Percentiles rank a stretch among this genome's conserved stretches.
Conservation (phyloP, 2,113 vertebrate genomes). For the Phoenicopterus ruber region DNA sequence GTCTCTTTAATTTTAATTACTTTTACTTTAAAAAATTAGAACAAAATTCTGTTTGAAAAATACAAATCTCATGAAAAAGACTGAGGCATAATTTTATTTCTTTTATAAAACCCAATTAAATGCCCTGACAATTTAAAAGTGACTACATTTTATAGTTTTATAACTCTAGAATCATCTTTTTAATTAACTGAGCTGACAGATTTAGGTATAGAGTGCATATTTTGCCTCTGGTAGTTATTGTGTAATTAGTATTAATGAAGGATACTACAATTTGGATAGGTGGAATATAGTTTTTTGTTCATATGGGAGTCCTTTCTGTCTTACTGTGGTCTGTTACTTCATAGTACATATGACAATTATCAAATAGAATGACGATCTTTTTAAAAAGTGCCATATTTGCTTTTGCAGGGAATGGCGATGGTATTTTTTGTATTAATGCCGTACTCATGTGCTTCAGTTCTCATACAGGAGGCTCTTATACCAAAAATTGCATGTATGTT, state of each 20-base stretch:
- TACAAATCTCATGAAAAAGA: slow-evolving; percentile 46
- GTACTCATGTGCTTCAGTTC: not conserved
- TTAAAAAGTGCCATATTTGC: not conserved
- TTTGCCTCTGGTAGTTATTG: slow-evolving; percentile 81
- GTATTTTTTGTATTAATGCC: not conserved
- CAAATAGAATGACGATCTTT: not conserved
- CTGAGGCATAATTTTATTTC: slow-evolving; percentile 40
- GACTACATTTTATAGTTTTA: slow-evolving; percentile 82
- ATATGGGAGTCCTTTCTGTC: not conserved
- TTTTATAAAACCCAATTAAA: slow-evolving; percentile 58
- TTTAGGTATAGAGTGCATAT: slow-evolving; percentile 82
- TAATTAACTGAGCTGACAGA: slow-evolving; percentile 87
- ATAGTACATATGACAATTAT: not conserved
- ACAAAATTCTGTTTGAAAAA: slow-evolving; percentile 56
- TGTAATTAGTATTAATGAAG: slow-evolving; percentile 86
- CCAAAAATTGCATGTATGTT: not conserved
- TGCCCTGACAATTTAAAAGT: slow-evolving; percentile 41
- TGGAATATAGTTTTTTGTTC: slow-evolving; percentile 68
- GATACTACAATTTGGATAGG: slow-evolving; percentile 79
- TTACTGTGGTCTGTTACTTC: not conserved
- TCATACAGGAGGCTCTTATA: not conserved
- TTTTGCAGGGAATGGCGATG: not conserved
- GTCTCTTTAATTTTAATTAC: slow-evolving; percentile 31
- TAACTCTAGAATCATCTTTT: slow-evolving; percentile 85
- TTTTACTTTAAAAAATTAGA: slow-evolving; percentile 28